Base-by-base conservation (phyloP, 2,888 invertebrate genomes). In the Scaptomyza tumidula region DNA sequence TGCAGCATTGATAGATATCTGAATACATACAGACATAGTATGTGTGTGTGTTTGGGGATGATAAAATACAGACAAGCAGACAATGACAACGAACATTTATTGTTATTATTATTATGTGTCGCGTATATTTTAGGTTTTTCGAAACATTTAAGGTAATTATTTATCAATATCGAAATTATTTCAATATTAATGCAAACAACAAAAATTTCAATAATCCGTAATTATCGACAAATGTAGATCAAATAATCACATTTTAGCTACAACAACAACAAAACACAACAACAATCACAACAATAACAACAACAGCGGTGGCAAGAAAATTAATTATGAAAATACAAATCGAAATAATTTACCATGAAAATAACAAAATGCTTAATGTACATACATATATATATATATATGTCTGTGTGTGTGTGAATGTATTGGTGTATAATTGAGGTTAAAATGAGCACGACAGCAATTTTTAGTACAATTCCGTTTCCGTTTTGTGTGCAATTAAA, bases 151-250 rank as follows among this genome's bases (percentile, higher is more conserved):
- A 50, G 69, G 71, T 84, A 80, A 83, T 83, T 85, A 80, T 76
- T 83, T 79, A 85, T 85, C 77, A 74, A 71, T 76, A 64, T 71
- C 71, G 62, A 83, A 41, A 85, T 85, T 84, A 84, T 85, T 85
- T 85, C 83, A 75, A 85, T 84, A 84, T 84, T 79, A 85, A 84
- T 81, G 79, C 84, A 73, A 81, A 84, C 83, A 85, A 83, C 81
- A 85, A 79, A 81, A 83, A 75, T 83, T 84, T 84, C 84, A 85
- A 84, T 84, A 85, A 83, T 78, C 81, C 81, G 79, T 75, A 84
- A 84, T 85, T 84, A 84, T 85, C 86, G 78, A 75, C 78, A 71
- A 83, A 81, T 71, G 80, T 82, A 76, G 81, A 84, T 83, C 86
- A 85, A 84, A 81, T 84, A 84, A 84, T 84, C 84, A 78, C 81